Base-by-base conservation (phyloP, 2,888 invertebrate genomes). In the Shargacucullia verbasci region DNA sequence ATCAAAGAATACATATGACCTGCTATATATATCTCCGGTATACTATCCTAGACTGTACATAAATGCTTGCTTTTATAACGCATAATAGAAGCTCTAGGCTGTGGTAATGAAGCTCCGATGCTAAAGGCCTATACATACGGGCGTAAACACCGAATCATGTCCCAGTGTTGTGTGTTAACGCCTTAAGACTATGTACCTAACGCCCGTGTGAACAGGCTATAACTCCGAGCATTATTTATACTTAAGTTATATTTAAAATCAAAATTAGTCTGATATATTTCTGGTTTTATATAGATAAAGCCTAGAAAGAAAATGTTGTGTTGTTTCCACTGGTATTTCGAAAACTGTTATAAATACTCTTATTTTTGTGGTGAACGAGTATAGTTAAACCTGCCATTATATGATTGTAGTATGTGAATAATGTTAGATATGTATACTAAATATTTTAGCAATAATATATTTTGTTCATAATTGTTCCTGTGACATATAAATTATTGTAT, bases 21-120 rank as follows among this genome's bases (percentile, higher is more conserved):
- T 65, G 47, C 38, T 52, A 27, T 37, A 20, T 41, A 44, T 29
- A 45, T 29, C 31, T 46, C 39, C 10, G 58, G 8, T 49, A 47
- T 55, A 40, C 43, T 39, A 27, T 54, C 59, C 25, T 46, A 39
- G 71, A 65, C 65, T 66, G 59, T 59, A 57, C 37, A 65, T 70
- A 73, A 45, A 44, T 49, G 50, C 58, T 74, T 70, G 68, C 56
- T 69, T 59, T 62, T 67, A 34, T 37, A 72, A 70, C 59, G 56
- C 70, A 76, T 48, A 65, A 52, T 64, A 63, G 33, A 73, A 59
- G 70, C 50, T 63, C 41, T 70, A 70, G 60, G 62, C 73, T 73
- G 73, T 76, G 70, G 56, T 63, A 38, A 60, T 43, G n/a, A 50
- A 20, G 53, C 46, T 59, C 56, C 7, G 15, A 34, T 40, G 15